A percentile compares a stretch with the other conserved stretches of the same genome.
Evolutionary conservation across 2,888 invertebrate species (phyloP).

Genomic region (Amphiduros pacificus): DNA sequence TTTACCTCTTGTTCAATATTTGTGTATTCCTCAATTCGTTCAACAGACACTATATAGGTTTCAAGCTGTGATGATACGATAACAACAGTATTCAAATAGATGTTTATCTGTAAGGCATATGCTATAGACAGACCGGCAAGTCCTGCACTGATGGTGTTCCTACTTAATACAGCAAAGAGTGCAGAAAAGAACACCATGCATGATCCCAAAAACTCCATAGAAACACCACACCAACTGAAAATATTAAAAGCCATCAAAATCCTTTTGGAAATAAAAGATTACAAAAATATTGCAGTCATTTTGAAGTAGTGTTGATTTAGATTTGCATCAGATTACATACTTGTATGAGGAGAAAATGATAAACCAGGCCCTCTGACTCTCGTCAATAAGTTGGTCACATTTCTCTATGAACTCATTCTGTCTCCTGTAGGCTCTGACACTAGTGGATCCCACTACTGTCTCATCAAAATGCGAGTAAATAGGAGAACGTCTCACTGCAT

Average conservation of each 20-base stretch:
- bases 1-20: background rate
- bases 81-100: conserved; percentile 2
- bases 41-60: background rate
- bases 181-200: conserved; percentile 91
- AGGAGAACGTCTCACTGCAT: conserved; percentile 88
- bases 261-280: no score
- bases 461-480: conserved; percentile 95
- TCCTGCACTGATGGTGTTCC: conserved; percentile 70
- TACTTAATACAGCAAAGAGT: conserved; percentile 83
- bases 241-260: no score
- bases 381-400: conserved; percentile 8
- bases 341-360: conserved; percentile 5
- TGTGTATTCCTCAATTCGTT: conserved; percentile 6
- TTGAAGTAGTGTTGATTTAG: no score
- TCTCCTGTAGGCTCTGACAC: conserved; percentile 77
- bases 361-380: conserved; percentile 13
- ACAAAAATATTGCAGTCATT: no score
- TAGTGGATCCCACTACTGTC: conserved; percentile 73
- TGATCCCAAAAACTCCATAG: conserved; percentile 95
- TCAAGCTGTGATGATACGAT: background rate
- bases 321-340: background rate
- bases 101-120: conserved; percentile 62
- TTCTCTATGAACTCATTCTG: conserved; percentile 61
- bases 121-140: conserved; percentile 63
- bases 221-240: conserved; percentile 85